These are phyloP conservation scores for Hirudinaria manillensis DNA, from an alignment of 2,888 invertebrate genomes.

Conservation along the genomic window DNA sequence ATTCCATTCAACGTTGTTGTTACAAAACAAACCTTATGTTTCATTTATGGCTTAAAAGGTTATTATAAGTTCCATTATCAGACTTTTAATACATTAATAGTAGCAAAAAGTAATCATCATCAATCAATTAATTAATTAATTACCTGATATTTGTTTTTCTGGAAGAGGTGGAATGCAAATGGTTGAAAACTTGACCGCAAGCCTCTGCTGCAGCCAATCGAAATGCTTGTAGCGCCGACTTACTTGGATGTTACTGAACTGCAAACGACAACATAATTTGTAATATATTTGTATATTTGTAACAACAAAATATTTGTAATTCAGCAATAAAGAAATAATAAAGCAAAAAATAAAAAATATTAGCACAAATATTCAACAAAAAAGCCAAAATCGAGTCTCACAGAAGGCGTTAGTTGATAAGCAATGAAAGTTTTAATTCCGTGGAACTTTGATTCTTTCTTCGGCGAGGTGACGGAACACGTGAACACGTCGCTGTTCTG, in stretches of 20 bases:
- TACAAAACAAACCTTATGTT: too few species aligned
- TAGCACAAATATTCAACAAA: too few species aligned
- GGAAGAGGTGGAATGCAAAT: constrained; percentile 93
- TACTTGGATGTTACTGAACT: constrained; percentile 64
- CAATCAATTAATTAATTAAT: not conserved
- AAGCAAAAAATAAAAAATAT: too few species aligned
- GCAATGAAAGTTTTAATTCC: constrained; percentile 96
- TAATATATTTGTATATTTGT: not conserved
- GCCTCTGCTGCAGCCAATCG: constrained; percentile 92
- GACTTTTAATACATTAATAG: too few species aligned
- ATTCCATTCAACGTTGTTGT: too few species aligned
- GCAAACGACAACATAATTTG: not conserved
- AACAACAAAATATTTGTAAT: too few species aligned
- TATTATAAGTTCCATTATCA: too few species aligned
- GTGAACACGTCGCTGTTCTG: constrained; percentile 69
- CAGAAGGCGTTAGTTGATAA: constrained; percentile 86
- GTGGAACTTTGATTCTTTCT: constrained; percentile 93
- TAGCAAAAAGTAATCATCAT: too few species aligned
- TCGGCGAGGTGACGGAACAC: constrained; percentile 85
- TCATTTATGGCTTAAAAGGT: too few species aligned
- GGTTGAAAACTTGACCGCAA: constrained; percentile 86
- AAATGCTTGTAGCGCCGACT: constrained; percentile 91
- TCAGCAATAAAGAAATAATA: too few species aligned
- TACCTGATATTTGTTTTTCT: constrained; percentile 87
- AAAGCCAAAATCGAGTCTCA: constrained; percentile 51